These are phyloP conservation scores for Drosophila kurseongensis DNA, from an alignment of 1,140 invertebrate genomes.

Conservation along the genomic window DNA sequence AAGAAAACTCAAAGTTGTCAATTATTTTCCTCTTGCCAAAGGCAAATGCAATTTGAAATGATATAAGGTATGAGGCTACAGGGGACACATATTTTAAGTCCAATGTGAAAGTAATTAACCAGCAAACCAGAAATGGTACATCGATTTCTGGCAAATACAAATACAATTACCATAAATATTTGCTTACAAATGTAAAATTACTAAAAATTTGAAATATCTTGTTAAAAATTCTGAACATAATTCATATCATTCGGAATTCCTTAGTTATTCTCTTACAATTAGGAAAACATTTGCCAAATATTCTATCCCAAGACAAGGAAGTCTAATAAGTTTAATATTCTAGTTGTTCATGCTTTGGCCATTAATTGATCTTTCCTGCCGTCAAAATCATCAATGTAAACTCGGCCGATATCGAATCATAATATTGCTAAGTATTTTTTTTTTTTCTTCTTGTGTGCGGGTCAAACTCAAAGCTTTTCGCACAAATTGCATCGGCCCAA, in stretches of 20 bases:
- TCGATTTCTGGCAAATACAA: too few species aligned
- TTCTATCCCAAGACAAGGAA: not conserved
- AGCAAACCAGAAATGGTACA: too few species aligned
- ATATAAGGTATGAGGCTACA: not conserved
- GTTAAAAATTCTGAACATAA: too few species aligned
- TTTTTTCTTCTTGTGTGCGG: slow-evolving; percentile 25
- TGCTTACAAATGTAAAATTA: too few species aligned
- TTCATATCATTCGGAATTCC: too few species aligned
- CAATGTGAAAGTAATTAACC: too few species aligned
- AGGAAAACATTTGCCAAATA: too few species aligned
- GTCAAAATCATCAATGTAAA: slow-evolving; percentile 8
- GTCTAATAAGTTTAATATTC: not conserved
- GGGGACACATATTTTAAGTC: not conserved
- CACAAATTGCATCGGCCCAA: slow-evolving; percentile 19
- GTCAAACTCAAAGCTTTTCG: slow-evolving; percentile 16
- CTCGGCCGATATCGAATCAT: slow-evolving; percentile 13
- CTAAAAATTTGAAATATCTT: too few species aligned
- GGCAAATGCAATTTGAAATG: slow-evolving; percentile 4
- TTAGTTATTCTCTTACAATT: too few species aligned
- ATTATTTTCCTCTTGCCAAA: slow-evolving; percentile 8
- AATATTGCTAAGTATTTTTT: slow-evolving; percentile 26
- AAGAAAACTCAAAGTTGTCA: slow-evolving; percentile 18
- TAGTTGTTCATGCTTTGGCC: not conserved
- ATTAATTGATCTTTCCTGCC: slow-evolving; percentile 1
- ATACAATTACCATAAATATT: too few species aligned